Base-by-base conservation (phyloP, 2,113 vertebrate species). In the Semicossyphus pulcher region DNA sequence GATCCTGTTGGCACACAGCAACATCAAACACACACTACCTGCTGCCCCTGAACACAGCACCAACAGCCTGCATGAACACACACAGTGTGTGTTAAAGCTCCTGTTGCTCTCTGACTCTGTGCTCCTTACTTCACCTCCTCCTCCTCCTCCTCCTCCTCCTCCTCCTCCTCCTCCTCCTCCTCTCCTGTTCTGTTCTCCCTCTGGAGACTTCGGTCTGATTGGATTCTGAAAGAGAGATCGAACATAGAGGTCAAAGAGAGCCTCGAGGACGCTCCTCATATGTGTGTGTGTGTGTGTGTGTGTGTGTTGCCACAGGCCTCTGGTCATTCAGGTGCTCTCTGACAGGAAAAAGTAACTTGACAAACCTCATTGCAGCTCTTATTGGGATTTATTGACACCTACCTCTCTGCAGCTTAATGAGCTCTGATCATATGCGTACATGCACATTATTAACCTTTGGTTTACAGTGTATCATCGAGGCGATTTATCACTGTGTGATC, bases 191-290 rank as follows among this genome's bases (percentile, higher is more conserved):
- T 74, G 64, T 71, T 84, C 66, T 72, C 77, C 79, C 90, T 73
- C 83, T 81, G 72, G 82, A 91, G 83, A 86, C 81, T 88, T 85
- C 77, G 65, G 69, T 74, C 81, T 85, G 88, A 90, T 92, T 92
- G 86, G 87, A 91, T 91, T 89, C 71, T 90, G 80, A 91, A 83
- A 92, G 87, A 77, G 67, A 85, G 90, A 91, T 92, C 87, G 86
- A 91, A 89, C 84, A 67, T 42, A 86, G 90, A 90, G 90, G 91
- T 91, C 89, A 89, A 81, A 85, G 52, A 84, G 82, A 83, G 85
- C 89, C 86, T 86, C 21, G 58, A 85, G 91, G 78, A 84, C 65
- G 32, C 72, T 65, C 82, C 52, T 75, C 64, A 62, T 81, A 10
- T 54, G 58, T 56, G 61, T 69, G 52, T 41, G 47, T 57, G 31